These are phyloP conservation scores for Microtus pennsylvanicus DNA, from an alignment of 2,113 vertebrate genomes.

Conservation along the genomic window DNA sequence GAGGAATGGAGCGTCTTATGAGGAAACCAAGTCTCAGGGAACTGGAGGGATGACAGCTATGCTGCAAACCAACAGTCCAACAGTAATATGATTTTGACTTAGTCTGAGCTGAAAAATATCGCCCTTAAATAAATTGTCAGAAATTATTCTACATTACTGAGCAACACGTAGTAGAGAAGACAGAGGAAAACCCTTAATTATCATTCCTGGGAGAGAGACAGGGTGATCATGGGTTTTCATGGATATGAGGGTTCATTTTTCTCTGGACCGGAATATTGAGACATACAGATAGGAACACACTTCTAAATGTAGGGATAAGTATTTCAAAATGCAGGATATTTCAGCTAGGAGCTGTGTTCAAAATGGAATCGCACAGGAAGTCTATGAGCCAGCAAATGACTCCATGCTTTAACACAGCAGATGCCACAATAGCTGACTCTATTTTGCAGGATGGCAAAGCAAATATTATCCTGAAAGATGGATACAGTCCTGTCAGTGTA, in stretches of 20 bases:
- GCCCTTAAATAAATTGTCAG: not conserved
- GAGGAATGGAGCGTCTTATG: not conserved
- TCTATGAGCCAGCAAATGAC: not conserved
- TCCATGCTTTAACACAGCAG: not conserved
- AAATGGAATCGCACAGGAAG: not conserved
- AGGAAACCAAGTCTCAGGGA: slow-evolving; percentile 9
- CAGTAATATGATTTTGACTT: not conserved
- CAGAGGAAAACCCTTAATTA: not conserved
- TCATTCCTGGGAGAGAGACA: not conserved
- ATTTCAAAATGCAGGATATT: slow-evolving; percentile 31
- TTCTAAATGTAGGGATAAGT: not conserved
- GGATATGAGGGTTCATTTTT: not conserved
- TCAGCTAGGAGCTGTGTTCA: not conserved
- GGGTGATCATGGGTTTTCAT: not conserved
- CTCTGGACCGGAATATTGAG: not conserved
- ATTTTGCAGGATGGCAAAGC: slow-evolving; percentile 2
- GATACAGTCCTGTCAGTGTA: not conserved
- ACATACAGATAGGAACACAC: not conserved
- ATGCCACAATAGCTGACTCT: not conserved
- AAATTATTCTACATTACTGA: not conserved
- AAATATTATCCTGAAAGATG: slow-evolving; percentile 33
- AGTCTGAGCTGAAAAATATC: not conserved
- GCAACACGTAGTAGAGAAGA: not conserved
- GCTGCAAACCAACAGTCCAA: not conserved
- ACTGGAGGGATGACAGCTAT: not conserved